These are phyloP conservation scores for Geodia barretti DNA, from an alignment of 37 sponge, comb jelly and placozoan genomes.

Conservation along the genomic window DNA sequence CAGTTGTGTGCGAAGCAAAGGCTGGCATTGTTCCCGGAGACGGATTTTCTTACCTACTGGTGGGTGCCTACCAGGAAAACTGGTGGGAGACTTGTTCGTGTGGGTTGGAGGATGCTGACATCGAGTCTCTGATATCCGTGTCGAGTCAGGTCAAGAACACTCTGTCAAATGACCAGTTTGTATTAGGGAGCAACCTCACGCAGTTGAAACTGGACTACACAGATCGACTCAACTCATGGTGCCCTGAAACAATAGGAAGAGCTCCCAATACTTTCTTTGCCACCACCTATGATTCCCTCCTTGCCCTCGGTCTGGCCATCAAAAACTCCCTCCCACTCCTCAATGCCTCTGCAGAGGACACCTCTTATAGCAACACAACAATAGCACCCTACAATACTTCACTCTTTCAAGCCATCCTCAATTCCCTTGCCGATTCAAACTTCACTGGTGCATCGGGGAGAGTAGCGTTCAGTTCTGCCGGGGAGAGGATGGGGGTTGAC, in stretches of 20 bases:
- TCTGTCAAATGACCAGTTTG: background rate
- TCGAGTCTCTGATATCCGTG: slow-evolving; percentile 7
- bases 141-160: slow-evolving; percentile 9
- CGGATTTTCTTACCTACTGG: slow-evolving; percentile 12
- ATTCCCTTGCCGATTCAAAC: background rate
- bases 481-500: slow-evolving; percentile 6
- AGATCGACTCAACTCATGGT: background rate
- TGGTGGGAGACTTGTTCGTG: slow-evolving; percentile 13
- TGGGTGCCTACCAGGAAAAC: slow-evolving; percentile 3
- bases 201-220: slow-evolving; percentile 5
- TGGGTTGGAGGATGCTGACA: background rate
- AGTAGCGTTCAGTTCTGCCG: background rate
- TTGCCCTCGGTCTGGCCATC: slow-evolving; percentile 8
- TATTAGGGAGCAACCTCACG: slow-evolving; percentile 8
- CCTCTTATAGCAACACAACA: background rate
- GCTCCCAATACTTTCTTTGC: background rate
- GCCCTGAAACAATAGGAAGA: background rate
- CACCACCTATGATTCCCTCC: slow-evolving; percentile 20
- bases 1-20: slow-evolving; percentile 6
- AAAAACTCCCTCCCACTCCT: background rate
- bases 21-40: slow-evolving; percentile 9
- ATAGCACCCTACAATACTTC: background rate
- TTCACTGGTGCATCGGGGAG: slow-evolving; percentile 17
- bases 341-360: too few species aligned
- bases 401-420: background rate